phyloP scores from a whole-genome alignment of 2,797 vertebrate species.

The Odontamblyopus lacepedii region DNA sequence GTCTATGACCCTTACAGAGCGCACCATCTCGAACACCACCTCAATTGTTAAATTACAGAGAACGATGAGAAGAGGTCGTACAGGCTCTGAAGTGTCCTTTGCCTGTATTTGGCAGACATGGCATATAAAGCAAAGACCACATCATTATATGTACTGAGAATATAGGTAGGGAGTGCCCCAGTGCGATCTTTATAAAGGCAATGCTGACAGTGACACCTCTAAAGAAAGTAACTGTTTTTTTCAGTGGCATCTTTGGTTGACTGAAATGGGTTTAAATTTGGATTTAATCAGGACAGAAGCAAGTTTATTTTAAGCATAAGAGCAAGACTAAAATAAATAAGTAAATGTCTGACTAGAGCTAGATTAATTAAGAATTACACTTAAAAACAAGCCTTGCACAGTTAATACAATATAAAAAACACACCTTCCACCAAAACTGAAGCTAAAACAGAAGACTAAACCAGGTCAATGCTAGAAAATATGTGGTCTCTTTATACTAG shows the following conservation, averaged over 20 bases:
- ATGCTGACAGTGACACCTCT: background rate
- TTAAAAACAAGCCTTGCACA: background rate
- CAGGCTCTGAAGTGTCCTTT: constrained; percentile 2
- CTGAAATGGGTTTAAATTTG: background rate
- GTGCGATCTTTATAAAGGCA: background rate
- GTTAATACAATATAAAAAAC: background rate
- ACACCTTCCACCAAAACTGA: background rate
- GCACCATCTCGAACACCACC: background rate
- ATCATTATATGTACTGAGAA: background rate
- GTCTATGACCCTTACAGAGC: constrained; percentile 2
- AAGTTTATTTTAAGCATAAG: background rate
- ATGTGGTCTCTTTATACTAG: background rate
- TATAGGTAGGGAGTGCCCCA: background rate
- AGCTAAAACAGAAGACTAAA: background rate
- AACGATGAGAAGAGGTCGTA: background rate
- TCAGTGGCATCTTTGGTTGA: background rate
- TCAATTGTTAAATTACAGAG: constrained; percentile 4
- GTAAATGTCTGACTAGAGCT: background rate
- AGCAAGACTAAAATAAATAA: background rate
- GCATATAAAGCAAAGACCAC: background rate
- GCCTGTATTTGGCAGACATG: background rate
- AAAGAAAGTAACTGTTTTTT: constrained; percentile 1
- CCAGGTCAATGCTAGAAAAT: background rate
- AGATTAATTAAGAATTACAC: too few relatives aligned
- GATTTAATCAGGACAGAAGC: background rate